A percentile compares a stretch with the other conserved stretches of the same genome.
Evolutionary conservation across 2,888 invertebrate species (phyloP).

Genomic region (Hydrotaea diabolus): DNA sequence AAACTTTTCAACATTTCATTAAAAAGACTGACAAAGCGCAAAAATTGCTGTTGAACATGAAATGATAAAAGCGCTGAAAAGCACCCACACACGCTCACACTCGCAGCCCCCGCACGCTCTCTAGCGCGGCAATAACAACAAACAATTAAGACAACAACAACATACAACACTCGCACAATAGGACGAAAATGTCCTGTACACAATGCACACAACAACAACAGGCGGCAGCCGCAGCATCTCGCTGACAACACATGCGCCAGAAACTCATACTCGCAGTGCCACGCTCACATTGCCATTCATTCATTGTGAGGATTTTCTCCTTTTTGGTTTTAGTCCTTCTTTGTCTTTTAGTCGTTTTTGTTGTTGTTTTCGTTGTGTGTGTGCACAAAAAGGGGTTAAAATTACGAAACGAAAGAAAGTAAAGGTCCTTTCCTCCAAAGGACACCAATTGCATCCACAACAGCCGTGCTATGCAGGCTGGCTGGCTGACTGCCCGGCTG

Average conservation of each 20-base stretch:
- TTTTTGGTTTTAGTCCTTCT: neutral
- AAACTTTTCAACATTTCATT: slow-evolving; percentile 54
- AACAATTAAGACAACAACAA: slow-evolving; percentile 55
- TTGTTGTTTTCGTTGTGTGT: no score
- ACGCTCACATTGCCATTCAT: slow-evolving; percentile 2
- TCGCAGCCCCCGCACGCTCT: slow-evolving; percentile 28
- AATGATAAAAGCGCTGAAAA: slow-evolving; percentile 47
- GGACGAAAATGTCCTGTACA: slow-evolving; percentile 46
- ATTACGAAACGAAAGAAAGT: slow-evolving; percentile 33
- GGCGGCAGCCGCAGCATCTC: neutral
- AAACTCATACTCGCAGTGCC: slow-evolving; percentile 31
- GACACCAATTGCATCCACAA: slow-evolving; percentile 62
- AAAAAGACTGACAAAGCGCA: slow-evolving; percentile 58
- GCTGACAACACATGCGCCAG: slow-evolving; percentile 61
- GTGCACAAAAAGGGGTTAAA: slow-evolving; percentile 54
- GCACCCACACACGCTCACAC: slow-evolving; percentile 57
- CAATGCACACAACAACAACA: neutral
- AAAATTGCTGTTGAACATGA: slow-evolving; percentile 38
- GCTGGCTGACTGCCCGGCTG: no score
- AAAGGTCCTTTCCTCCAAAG: slow-evolving; percentile 49
- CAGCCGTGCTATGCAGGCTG: slow-evolving; percentile 17
- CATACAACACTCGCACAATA: slow-evolving; percentile 41
- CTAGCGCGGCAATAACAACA: slow-evolving; percentile 54
- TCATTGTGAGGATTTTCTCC: neutral
- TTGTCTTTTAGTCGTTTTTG: no score